Base-by-base conservation (phyloP, 2,888 invertebrate genomes). In the Trichopoda pennipes region DNA sequence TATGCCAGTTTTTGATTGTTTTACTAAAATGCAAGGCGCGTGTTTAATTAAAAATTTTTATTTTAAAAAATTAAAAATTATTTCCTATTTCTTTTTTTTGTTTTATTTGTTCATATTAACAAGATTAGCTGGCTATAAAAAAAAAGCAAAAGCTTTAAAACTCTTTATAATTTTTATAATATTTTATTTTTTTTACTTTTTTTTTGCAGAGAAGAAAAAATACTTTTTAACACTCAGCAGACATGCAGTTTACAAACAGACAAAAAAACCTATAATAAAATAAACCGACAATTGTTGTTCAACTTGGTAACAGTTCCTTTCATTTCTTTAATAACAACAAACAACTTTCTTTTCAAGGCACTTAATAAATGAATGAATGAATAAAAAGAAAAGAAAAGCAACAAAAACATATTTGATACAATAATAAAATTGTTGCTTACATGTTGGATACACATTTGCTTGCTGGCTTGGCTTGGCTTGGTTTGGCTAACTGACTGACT, bases 311-410 rank as follows among this genome's bases (percentile, higher is more conserved):
- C 79, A 81, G 72, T 82, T 82, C 82, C 82, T 82, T 82, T 82
- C 82, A 79, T 82, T 82, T 79, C 75, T 82, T 82, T 82, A 82
- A 82, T 79, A 82, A 82, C 79, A 75, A 75, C 79, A 75, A 75
- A 58, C 75, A 82, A 82, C 82, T 82, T 82, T 82, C 82, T 82
- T 82, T 82, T 82, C 79, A 82, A 82, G 75, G 75, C 82, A 82
- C 68, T 79, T 61, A 56, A 58, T 78, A 64, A 64, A 55, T 23
- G 56, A 81, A 81, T 42, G 73, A 64, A 44, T 9, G 38, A 8
- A 38, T 12, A 68, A 42, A 23, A 61, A 61, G 14, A 28, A 53
- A 66, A 64, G 49, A 78, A 78, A 78, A 64, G 56, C 58, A 75
- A 64, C 44, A 74, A 66, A 56, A 44, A 35, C 10, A 44, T 6